These are phyloP conservation scores for Lycocorax pyrrhopterus DNA, from an alignment of 2,113 vertebrate genomes.

Conservation along the genomic window DNA sequence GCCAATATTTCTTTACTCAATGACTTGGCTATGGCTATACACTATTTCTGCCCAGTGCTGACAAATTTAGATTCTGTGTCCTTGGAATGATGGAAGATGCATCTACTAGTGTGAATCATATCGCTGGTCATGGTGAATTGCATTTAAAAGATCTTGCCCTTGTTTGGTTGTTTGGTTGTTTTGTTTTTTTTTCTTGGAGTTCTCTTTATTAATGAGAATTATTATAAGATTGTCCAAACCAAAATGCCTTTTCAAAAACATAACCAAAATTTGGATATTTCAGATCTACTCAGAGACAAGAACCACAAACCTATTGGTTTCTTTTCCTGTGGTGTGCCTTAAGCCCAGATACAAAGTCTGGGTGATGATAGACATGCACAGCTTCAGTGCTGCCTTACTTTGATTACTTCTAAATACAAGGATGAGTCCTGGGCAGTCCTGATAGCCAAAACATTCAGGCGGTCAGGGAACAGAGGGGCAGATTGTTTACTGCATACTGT, in stretches of 20 bases:
- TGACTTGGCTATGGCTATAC: neutral
- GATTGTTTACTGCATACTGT: neutral
- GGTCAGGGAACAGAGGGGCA: neutral
- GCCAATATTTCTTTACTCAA: neutral
- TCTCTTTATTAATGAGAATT: neutral
- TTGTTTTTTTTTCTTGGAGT: neutral
- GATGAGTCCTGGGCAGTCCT: neutral
- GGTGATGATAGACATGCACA: neutral
- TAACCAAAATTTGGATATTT: neutral
- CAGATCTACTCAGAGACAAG: neutral
- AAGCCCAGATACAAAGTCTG: neutral
- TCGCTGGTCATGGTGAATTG: neutral
- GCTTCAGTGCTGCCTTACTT: neutral
- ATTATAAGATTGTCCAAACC: neutral
- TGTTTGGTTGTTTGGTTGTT: neutral
- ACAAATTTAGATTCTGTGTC: conserved; percentile 1
- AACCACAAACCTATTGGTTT: neutral
- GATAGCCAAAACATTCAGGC: neutral
- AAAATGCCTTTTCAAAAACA: neutral
- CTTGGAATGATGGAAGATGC: neutral
- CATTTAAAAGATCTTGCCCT: neutral
- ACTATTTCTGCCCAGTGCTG: neutral
- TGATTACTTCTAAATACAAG: neutral
- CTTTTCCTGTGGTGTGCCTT: neutral
- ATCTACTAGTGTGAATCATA: neutral